Percentiles rank a stretch among this genome's conserved stretches.
These are phyloP conservation scores for Empis stercorea DNA, from an alignment of 2,888 invertebrate species.

Conservation along the genomic window DNA sequence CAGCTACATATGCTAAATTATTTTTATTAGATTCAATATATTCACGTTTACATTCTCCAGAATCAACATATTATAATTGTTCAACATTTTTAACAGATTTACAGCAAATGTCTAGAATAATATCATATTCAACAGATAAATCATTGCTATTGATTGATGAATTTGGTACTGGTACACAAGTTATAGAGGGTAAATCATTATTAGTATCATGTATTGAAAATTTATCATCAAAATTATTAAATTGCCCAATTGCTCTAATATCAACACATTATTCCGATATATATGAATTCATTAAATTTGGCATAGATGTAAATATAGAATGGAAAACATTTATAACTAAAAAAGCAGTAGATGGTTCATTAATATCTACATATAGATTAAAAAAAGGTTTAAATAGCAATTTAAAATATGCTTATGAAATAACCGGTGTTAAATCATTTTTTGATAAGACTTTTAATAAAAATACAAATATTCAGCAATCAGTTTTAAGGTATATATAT, in stretches of 20 bases:
- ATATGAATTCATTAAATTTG: slow-evolving; percentile 39
- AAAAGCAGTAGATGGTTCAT: not conserved
- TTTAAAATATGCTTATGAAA: not conserved
- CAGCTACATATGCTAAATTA: slow-evolving; percentile 60
- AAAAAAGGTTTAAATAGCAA: not conserved
- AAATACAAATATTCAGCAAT: too few relatives aligned
- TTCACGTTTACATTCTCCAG: slow-evolving; percentile 60
- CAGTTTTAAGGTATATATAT: too few relatives aligned
- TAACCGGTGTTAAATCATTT: slow-evolving; percentile 3
- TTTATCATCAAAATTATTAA: slow-evolving; percentile 46
- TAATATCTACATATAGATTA: slow-evolving; percentile 5
- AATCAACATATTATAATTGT: slow-evolving; percentile 64
- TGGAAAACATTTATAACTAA: slow-evolving; percentile 4
- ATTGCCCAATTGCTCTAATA: slow-evolving; percentile 58
- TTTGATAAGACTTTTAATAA: slow-evolving; percentile 1
- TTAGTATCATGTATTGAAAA: slow-evolving; percentile 54
- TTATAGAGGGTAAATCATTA: slow-evolving; percentile 62
- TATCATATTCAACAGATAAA: slow-evolving; percentile 46
- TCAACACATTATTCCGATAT: slow-evolving; percentile 68
- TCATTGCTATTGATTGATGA: slow-evolving; percentile 78
- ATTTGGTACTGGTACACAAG: slow-evolving; percentile 74
- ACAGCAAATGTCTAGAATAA: slow-evolving; percentile 53
- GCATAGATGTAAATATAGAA: not conserved
- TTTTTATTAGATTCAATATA: slow-evolving; percentile 60
- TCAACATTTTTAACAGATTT: slow-evolving; percentile 80